A percentile compares a stretch with the other conserved stretches of the same genome.
These are phyloP conservation scores for Paratilapia polleni DNA, from an alignment of 2,113 vertebrate species.

Conservation along the genomic window DNA sequence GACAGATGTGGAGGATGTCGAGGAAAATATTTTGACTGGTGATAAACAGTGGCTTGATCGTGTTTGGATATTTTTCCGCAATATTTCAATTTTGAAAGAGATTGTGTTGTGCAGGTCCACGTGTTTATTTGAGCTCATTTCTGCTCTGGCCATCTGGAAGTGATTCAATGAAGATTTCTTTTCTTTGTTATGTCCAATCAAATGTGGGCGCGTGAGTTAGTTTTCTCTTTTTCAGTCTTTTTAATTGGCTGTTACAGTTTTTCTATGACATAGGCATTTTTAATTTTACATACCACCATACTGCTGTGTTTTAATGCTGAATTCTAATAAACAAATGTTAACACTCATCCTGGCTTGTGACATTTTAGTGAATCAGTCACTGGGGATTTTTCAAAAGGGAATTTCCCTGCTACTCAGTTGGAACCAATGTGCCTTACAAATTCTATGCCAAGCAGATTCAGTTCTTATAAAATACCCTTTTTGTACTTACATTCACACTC, in stretches of 20 bases:
- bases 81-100: conserved; percentile 61
- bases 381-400: conserved; percentile 16
- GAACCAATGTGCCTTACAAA: not conserved
- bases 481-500: not conserved
- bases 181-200: not conserved
- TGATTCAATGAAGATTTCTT: conserved; percentile 18
- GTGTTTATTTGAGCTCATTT: conserved; percentile 51
- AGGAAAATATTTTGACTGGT: conserved; percentile 74
- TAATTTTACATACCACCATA: not conserved
- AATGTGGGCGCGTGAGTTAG: not conserved
- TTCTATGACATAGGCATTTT: not conserved
- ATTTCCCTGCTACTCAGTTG: conserved; percentile 17
- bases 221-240: not conserved
- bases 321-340: not conserved
- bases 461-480: not conserved
- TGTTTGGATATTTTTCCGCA: conserved; percentile 75
- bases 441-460: not conserved
- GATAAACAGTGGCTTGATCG: conserved; percentile 72
- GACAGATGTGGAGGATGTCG: conserved; percentile 61
- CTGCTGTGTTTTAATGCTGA: not conserved
- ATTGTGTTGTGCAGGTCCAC: conserved; percentile 34
- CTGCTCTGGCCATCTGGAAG: conserved; percentile 60
- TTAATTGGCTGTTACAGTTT: not conserved
- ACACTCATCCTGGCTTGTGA: not conserved
- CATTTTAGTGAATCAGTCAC: not conserved